Evolutionary conservation across 2,113 vertebrate species (phyloP).

Genomic region (Damaliscus lunatus): DNA sequence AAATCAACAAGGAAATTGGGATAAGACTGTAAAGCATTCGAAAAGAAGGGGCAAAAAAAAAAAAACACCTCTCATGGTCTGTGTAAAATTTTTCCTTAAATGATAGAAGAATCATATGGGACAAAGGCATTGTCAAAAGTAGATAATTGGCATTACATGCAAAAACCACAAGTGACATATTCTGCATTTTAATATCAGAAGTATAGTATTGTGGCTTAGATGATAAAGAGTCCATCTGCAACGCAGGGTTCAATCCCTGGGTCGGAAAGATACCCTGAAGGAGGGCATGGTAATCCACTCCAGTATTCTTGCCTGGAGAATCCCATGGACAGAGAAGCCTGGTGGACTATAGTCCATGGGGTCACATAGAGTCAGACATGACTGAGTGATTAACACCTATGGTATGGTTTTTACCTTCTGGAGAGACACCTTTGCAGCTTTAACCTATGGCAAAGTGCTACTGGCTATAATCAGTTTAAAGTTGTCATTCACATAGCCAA

Average conservation of each 20-base stretch:
- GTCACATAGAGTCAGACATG: not conserved
- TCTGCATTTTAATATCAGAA: slow-evolving; percentile 17
- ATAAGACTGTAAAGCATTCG: not conserved
- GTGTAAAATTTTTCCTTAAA: slow-evolving; percentile 33
- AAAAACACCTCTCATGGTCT: not conserved
- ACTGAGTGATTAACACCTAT: not conserved
- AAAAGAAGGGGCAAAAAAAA: not conserved
- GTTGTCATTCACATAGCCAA: not conserved
- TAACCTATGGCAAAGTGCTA: not conserved
- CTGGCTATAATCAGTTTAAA: not conserved
- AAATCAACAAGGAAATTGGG: not conserved
- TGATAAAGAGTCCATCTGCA: not conserved
- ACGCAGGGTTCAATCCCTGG: not conserved
- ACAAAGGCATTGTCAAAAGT: slow-evolving; percentile 34
- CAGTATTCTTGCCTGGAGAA: not conserved
- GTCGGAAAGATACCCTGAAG: not conserved
- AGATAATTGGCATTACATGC: not conserved
- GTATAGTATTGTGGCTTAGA: not conserved
- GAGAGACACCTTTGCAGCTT: not conserved
- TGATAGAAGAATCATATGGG: not conserved
- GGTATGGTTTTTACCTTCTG: not conserved
- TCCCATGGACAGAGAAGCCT: not conserved
- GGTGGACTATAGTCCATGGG: not conserved
- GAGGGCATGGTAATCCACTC: not conserved
- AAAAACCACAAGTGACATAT: not conserved